phyloP scores from a whole-genome alignment of 2,888 invertebrate species.

The Vannuccia rotundouncinata region DNA sequence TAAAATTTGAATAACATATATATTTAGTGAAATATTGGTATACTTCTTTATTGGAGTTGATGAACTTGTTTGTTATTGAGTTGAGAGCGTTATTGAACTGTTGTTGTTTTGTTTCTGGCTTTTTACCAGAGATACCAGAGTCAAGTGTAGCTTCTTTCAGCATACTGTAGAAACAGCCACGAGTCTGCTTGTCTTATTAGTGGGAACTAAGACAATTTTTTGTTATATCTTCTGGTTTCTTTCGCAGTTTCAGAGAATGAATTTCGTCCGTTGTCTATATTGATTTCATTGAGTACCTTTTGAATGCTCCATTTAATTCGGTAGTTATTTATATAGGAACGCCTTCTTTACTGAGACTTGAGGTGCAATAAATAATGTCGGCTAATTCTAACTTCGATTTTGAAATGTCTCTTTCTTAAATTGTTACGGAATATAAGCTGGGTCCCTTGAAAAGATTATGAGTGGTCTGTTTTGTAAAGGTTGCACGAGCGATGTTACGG shows the following conservation, averaged over 20 bases:
- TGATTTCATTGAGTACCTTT: not conserved
- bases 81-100: not conserved
- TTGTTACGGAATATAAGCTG: no score
- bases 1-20: no score
- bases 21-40: not conserved
- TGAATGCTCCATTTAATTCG: not conserved
- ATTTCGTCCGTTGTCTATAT: not conserved
- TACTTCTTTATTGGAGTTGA: not conserved
- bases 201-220: not conserved
- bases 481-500: no score
- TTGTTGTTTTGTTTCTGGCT: not conserved
- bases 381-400: no score
- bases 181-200: not conserved
- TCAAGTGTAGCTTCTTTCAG: not conserved
- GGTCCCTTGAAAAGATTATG: no score
- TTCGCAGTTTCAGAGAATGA: not conserved
- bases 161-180: not conserved
- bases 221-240: not conserved
- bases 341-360: no score
- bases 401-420: no score
- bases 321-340: no score
- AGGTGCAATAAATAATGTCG: no score
- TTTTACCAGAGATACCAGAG: not conserved
- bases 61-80: not conserved
- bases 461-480: no score